Evolutionary conservation across 1,140 invertebrate species (phyloP), one percentile per base, ranked within the genome.

Genomic region (Drosophila truncata): DNA sequence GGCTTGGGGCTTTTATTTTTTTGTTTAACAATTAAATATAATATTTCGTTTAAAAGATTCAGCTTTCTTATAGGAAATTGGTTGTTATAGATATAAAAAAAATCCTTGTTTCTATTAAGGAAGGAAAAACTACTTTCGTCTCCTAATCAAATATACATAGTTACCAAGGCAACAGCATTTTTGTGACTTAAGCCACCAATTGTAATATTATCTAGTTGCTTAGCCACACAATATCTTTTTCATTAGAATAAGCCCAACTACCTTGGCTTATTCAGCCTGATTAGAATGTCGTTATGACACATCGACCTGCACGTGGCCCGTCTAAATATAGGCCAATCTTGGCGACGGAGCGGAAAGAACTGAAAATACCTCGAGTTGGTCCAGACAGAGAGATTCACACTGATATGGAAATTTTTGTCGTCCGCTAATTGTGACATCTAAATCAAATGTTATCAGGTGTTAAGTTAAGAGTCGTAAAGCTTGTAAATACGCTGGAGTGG

Each of bases 371-470:
- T 23, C 58, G 9, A 29, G 33, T 49, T 18, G 39, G 14, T 18
- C 23, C 61, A 54, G 65, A 75, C 75, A 59, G 65, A 47, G 57
- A 61, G n/a, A 75, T 59, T 47, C 49, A 52, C 52, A 60, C 66
- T 47, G 76, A 73, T 88, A 83, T 88, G 83, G 77, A 83, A 86
- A 82, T 82, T 79, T 82, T 79, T 37, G 63, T 63, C 59, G 72
- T 58, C 69, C 76, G 73, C 77, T 83, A 84, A 88, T 74, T 80
- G 66, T 78, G 85, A 84, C 88, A 88, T 88, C 74, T 81, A 69
- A 81, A 90, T 79, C 63, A 81, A 84, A 81, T 71, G 78, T 88
- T 88, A 88, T 88, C 84, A 90, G 84, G 84, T 88, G 85, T 88
- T 88, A 84, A 88, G 81, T 88, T 88, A 78, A 90, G 41, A 78